These are phyloP conservation scores for Alentia gelatinosa DNA, from an alignment of 2,888 invertebrate species.

Conservation along the genomic window DNA sequence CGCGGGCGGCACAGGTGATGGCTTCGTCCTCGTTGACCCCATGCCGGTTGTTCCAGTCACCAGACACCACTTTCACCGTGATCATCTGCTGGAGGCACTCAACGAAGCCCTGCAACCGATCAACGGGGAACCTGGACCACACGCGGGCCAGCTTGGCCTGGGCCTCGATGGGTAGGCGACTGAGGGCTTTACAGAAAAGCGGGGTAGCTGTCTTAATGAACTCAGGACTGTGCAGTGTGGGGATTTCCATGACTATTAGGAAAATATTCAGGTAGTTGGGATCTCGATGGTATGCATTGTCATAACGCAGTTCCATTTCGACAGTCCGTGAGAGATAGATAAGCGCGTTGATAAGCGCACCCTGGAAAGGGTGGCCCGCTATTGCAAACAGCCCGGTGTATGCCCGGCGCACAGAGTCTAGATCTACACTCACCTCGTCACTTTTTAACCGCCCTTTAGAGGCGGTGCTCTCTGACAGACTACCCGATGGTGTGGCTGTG, in stretches of 20 bases:
- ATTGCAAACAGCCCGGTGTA: slow-evolving; percentile 83
- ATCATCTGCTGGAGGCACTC: slow-evolving; percentile 89
- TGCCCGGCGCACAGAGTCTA: slow-evolving; percentile 85
- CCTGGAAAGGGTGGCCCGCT: slow-evolving; percentile 82
- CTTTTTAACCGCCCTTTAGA: slow-evolving; percentile 57
- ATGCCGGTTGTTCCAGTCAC: slow-evolving; percentile 83
- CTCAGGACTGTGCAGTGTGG: slow-evolving; percentile 84
- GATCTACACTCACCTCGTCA: slow-evolving; percentile 75
- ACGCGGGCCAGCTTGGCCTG: slow-evolving; percentile 90
- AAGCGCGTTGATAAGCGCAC: slow-evolving; percentile 88
- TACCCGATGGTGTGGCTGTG: background rate
- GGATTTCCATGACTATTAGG: slow-evolving; percentile 90
- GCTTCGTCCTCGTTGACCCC: slow-evolving; percentile 92
- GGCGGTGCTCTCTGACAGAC: background rate
- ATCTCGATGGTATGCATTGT: slow-evolving; percentile 80
- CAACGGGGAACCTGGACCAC: slow-evolving; percentile 85
- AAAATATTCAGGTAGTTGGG: slow-evolving; percentile 84
- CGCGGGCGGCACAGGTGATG: slow-evolving; percentile 91
- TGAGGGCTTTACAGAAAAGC: slow-evolving; percentile 86
- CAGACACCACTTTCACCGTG: slow-evolving; percentile 90
- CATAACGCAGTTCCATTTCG: slow-evolving; percentile 86
- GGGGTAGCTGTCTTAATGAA: slow-evolving; percentile 92
- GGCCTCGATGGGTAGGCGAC: slow-evolving; percentile 87
- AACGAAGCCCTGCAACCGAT: slow-evolving; percentile 70
- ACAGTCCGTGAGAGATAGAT: slow-evolving; percentile 87